These are phyloP conservation scores for Hemibagrus guttatus DNA, from an alignment of 2,797 vertebrate genomes.

Conservation along the genomic window DNA sequence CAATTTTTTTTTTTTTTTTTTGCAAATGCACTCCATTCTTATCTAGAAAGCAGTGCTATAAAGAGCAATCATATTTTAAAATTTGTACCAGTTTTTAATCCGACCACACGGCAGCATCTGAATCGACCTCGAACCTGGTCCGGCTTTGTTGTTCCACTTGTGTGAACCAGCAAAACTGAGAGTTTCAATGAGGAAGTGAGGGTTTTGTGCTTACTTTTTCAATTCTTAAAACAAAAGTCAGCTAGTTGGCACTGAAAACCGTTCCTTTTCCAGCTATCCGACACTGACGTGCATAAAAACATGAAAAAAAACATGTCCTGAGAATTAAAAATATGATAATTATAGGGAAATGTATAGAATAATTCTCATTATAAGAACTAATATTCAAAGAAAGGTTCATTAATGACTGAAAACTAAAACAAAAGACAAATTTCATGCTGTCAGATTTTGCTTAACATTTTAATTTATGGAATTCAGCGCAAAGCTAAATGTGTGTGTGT, in stretches of 20 bases:
- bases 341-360: background rate
- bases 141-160: background rate
- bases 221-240: background rate
- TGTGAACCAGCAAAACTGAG: background rate
- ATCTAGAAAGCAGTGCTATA: background rate
- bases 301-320: too few species aligned
- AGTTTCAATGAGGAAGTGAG: background rate
- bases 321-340: background rate
- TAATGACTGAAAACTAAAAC: too few species aligned
- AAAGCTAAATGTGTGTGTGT: background rate
- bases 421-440: background rate
- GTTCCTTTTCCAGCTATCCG: background rate
- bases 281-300: background rate
- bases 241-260: background rate
- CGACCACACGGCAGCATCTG: background rate
- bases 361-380: background rate
- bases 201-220: too few species aligned
- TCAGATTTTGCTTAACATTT: background rate
- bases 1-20: background rate
- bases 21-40: background rate
- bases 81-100: background rate
- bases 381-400: too few species aligned
- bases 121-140: background rate
- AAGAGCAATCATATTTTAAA: too few species aligned
- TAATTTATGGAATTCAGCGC: background rate